Evolutionary conservation across 2,888 invertebrate genomes (phyloP).

Genomic region (Dyspetes luteomarginatus): DNA sequence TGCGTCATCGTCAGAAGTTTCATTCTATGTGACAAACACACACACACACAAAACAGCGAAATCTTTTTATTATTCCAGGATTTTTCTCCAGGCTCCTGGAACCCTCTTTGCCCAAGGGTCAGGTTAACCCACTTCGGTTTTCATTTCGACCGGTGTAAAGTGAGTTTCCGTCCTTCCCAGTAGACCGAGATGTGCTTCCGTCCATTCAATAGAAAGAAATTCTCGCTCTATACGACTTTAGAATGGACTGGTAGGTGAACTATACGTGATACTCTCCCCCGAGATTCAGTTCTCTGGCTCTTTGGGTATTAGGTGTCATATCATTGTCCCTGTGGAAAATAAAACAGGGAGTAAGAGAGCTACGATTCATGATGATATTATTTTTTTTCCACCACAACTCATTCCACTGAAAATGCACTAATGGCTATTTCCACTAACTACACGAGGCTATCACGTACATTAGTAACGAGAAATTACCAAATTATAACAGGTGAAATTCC

Average conservation of each 20-base stretch:
- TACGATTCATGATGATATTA: slow-evolving; percentile 20
- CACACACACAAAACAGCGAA: slow-evolving; percentile 43
- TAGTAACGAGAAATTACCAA: too few relatives aligned
- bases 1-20: slow-evolving; percentile 38
- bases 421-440: background rate
- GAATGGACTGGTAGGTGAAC: slow-evolving; percentile 56
- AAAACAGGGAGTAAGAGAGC: slow-evolving; percentile 34
- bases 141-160: slow-evolving; percentile 65
- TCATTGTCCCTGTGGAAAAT: slow-evolving; percentile 40
- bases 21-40: slow-evolving; percentile 19
- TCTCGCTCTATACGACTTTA: slow-evolving; percentile 58
- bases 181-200: slow-evolving; percentile 59
- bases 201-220: slow-evolving; percentile 64
- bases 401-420: background rate
- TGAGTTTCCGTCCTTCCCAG: slow-evolving; percentile 34
- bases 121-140: slow-evolving; percentile 66
- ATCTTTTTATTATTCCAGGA: slow-evolving; percentile 60
- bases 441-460: too few relatives aligned
- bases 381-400: slow-evolving; percentile 2
- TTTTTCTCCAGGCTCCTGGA: slow-evolving; percentile 31
- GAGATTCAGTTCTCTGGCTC: slow-evolving; percentile 49
- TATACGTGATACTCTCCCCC: slow-evolving; percentile 46
- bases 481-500: too few relatives aligned
- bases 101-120: slow-evolving; percentile 43
- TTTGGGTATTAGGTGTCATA: slow-evolving; percentile 49